phyloP scores from a whole-genome alignment of 2,113 vertebrate species.

The Myotis lucifugus region DNA sequence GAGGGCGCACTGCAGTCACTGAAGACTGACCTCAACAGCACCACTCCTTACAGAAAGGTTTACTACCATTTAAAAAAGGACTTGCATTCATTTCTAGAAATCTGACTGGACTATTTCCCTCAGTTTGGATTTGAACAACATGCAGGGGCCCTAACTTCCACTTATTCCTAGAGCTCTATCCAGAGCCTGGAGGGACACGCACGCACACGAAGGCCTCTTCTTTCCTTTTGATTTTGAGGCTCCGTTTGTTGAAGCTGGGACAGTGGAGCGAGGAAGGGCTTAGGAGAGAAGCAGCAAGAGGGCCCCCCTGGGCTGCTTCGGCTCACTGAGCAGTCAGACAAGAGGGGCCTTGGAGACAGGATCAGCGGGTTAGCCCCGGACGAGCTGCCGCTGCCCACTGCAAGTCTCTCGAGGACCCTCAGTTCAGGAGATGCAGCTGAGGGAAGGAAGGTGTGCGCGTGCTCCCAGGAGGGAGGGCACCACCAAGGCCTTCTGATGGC shows the following conservation, averaged over 20 bases:
- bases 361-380: no score
- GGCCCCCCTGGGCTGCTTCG: no score
- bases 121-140: neutral
- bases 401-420: neutral
- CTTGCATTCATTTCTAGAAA: neutral
- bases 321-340: neutral
- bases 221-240: neutral
- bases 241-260: neutral
- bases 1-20: neutral
- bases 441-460: neutral
- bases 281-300: neutral
- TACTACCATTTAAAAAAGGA: neutral
- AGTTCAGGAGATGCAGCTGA: neutral
- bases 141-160: neutral
- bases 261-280: neutral
- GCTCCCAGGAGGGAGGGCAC: neutral
- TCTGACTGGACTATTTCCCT: neutral
- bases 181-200: neutral
- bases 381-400: no score
- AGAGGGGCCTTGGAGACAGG: no score
- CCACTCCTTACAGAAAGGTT: neutral
- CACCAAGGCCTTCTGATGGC: accelerated
- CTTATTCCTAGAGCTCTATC: neutral
- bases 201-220: neutral
- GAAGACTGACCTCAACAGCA: neutral